Conservation (phyloP, 2,113 vertebrate species). For the Aramus guarauna region DNA sequence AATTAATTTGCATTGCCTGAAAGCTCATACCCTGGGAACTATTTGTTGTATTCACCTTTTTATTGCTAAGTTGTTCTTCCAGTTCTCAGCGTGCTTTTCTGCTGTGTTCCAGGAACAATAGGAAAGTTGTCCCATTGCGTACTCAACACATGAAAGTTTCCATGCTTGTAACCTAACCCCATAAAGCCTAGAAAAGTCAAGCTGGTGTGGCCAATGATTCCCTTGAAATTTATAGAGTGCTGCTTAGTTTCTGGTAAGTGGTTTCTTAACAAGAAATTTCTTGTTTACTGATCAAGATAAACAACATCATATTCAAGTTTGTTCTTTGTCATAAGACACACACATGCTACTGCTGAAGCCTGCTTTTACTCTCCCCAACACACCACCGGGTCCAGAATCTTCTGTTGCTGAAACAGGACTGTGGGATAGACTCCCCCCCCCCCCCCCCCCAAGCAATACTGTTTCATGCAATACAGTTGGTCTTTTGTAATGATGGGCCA, state of each 20-base stretch:
- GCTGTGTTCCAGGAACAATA: conserved; percentile 46
- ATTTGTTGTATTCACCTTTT: conserved; percentile 46
- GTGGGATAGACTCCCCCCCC: no score
- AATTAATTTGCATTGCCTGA: conserved; percentile 8
- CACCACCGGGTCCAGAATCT: not conserved
- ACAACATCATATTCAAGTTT: not conserved
- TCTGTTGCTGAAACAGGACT: not conserved
- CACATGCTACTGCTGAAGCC: not conserved
- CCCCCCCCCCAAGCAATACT: no score
- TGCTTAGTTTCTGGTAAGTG: not conserved
- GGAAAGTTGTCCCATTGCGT: not conserved
- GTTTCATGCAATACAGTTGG: not conserved
- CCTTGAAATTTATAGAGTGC: not conserved
- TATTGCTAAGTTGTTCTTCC: conserved; percentile 55
- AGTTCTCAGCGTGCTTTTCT: conserved; percentile 57
- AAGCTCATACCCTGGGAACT: conserved; percentile 4
- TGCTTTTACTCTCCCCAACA: not conserved
- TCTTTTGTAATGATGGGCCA: not conserved
- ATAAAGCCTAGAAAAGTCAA: conserved; percentile 12
- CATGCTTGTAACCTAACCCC: conserved; percentile 2
- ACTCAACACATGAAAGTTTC: not conserved
- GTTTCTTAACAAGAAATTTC: not conserved
- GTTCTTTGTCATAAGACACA: not conserved
- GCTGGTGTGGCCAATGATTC: not conserved
- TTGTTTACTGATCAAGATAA: not conserved